Base-by-base conservation (phyloP, 2,888 invertebrate species). In the Andrena fulva region DNA sequence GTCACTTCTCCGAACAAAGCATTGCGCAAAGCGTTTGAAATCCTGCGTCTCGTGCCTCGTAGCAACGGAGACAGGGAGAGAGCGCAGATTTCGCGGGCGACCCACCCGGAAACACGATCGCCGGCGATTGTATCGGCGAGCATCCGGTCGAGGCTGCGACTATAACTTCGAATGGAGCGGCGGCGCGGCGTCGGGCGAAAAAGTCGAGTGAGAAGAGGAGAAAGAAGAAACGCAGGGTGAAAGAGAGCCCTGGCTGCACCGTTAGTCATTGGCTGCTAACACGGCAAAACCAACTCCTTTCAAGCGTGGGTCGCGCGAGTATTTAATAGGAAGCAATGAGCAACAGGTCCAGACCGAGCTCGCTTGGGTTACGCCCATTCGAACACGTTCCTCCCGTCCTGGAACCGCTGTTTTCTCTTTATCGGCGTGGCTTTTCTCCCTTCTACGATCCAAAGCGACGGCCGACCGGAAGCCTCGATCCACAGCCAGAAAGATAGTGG, bases 291-390 rank as follows among this genome's bases (percentile, higher is more conserved):
- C 84, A 80, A 89, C 89, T 89, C 89, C 87, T 89, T 89, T 88
- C 83, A 70, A 85, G 86, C 85, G 88, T 88, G 89, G 89, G 88
- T 87, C 86, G 88, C 59, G 74, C 80, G 84, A 81, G 88, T 88
- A 88, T 91, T 91, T 89, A 88, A 90, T 90, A 91, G 90, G 90
- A 90, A 91, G 91, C 90, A 91, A 90, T 89, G 89, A 89, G 89
- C 87, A 91, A 91, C 91, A 91, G 91, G 91, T 89, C 86, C 82
- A 85, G 42, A 87, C 77, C 86, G 82, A 87, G 85, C 88, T 79
- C 83, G 86, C 84, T 85, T 84, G 85, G 85, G 89, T 87, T 89
- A 91, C 91, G 90, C 88, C 91, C 90, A 91, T 90, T 90, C 81
- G 83, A 86, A 78, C 83, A 81, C 70, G 81, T 81, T 82, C 24